Evolutionary conservation across 1,140 invertebrate species (phyloP).

Genomic region (Pseudachorutes palmiensis): DNA sequence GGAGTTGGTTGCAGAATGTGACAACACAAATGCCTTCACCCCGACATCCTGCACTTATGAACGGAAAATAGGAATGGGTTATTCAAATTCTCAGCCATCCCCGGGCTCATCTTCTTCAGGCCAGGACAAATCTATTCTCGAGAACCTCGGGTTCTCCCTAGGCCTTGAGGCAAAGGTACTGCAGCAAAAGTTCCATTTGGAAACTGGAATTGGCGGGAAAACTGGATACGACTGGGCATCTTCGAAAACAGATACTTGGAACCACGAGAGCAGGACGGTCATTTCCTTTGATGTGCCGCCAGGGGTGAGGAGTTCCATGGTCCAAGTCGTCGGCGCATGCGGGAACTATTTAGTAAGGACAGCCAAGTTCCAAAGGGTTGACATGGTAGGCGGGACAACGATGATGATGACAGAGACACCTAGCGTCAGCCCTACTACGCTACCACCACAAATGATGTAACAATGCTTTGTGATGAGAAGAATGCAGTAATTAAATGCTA

Average conservation of each 20-base stretch:
- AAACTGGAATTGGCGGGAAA: neutral
- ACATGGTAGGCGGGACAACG: no score
- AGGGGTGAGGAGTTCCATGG: slow-evolving; percentile 1
- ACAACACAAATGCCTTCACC: slow-evolving; percentile 21
- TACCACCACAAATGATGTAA: no score
- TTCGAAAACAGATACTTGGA: slow-evolving; percentile 6
- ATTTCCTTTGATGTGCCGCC: slow-evolving; percentile 16
- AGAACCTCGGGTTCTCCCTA: slow-evolving; percentile 1
- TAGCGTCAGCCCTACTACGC: no score
- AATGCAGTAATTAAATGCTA: no score
- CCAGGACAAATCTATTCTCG: neutral
- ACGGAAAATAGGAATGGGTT: slow-evolving; percentile 17
- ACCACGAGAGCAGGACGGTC: slow-evolving; percentile 2
- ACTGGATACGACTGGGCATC: slow-evolving; percentile 9
- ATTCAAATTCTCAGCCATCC: neutral
- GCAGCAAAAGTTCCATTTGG: slow-evolving; percentile 6
- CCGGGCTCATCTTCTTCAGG: no score
- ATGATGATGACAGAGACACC: no score
- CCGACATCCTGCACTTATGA: slow-evolving; percentile 19
- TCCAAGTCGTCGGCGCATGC: slow-evolving; percentile 5
- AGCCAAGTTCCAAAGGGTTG: slow-evolving; percentile 11
- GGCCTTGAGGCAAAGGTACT: slow-evolving; percentile 3
- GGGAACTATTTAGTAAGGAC: neutral
- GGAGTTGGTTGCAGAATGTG: slow-evolving; percentile 27
- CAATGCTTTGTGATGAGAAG: no score